Percentiles rank a stretch among this genome's conserved stretches.
phyloP scores from a whole-genome alignment of 1,140 invertebrate species.

The Venustaconcha ellipsiformis region DNA sequence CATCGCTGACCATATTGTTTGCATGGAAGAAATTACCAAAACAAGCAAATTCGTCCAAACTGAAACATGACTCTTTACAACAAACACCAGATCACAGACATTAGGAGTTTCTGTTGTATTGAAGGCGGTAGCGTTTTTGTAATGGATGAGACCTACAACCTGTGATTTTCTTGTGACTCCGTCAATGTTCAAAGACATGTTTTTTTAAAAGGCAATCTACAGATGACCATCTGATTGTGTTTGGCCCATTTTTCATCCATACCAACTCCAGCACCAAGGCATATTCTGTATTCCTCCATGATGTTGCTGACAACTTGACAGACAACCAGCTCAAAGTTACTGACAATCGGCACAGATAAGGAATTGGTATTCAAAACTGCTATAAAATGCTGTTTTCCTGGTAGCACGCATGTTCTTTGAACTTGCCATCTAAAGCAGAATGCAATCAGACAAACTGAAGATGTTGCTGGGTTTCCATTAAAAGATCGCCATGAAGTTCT shows the following conservation, averaged over 20 bases:
- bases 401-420: not conserved
- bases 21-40: too few species aligned
- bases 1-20: too few species aligned
- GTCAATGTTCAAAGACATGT: not conserved
- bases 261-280: too few species aligned
- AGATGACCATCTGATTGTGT: not conserved
- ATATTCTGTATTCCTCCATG: conserved; percentile 8
- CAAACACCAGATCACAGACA: too few species aligned
- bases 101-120: too few species aligned
- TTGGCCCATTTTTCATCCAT: too few species aligned
- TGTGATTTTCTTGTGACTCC: too few species aligned
- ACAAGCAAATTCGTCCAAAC: too few species aligned
- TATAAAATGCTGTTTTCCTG: too few species aligned
- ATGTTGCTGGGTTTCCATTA: conserved; percentile 10
- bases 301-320: conserved; percentile 12
- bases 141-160: too few species aligned
- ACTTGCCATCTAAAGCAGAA: conserved; percentile 19
- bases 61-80: too few species aligned
- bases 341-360: conserved; percentile 13
- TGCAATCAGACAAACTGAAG: conserved; percentile 5
- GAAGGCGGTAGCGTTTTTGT: too few species aligned
- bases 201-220: not conserved
- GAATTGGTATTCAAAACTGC: not conserved
- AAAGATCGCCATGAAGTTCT: not conserved
- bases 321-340: not conserved